A percentile compares a stretch with the other conserved stretches of the same genome.
Conservation (phyloP, 2,888 invertebrate species). For the Sisyra terminalis region DNA sequence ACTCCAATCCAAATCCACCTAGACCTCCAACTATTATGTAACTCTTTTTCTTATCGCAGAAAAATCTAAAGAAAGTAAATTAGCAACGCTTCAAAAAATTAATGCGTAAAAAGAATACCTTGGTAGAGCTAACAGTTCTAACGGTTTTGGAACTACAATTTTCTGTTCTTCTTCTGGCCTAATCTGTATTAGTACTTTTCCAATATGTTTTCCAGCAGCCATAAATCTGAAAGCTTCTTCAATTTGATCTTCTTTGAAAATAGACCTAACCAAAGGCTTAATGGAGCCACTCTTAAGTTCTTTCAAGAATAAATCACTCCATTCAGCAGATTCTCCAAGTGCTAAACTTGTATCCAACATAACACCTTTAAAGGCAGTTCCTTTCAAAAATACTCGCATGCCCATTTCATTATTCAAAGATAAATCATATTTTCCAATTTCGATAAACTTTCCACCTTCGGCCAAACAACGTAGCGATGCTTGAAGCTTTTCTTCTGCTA, state of each 20-base stretch:
- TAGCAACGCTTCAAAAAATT: background rate
- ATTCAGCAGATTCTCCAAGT: background rate
- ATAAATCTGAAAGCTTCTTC: constrained; percentile 29
- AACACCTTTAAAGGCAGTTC: constrained; percentile 60
- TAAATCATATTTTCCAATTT: constrained; percentile 48
- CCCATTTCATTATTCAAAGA: constrained; percentile 29
- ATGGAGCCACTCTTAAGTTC: constrained; percentile 31
- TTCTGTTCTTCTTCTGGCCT: background rate
- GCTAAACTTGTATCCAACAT: constrained; percentile 67
- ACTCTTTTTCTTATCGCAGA: constrained; percentile 13
- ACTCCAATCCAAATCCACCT: constrained; percentile 48
- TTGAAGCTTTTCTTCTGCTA: constrained; percentile 57
- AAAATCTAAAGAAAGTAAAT: background rate
- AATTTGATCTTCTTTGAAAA: constrained; percentile 28
- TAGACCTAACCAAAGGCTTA: constrained; percentile 29
- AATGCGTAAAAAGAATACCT: background rate
- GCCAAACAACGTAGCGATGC: constrained; percentile 24
- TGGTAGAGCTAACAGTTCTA: background rate
- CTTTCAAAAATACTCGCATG: constrained; percentile 44
- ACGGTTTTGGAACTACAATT: background rate
- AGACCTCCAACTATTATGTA: constrained; percentile 34
- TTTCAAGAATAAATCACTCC: constrained; percentile 19
- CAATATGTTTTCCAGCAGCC: constrained; percentile 38
- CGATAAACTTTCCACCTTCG: constrained; percentile 35
- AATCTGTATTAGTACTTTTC: constrained; percentile 26